Percentiles rank a stretch among this genome's conserved stretches.
Conservation (phyloP, 2,888 invertebrate genomes). For the Conops quadrifasciatus region DNA sequence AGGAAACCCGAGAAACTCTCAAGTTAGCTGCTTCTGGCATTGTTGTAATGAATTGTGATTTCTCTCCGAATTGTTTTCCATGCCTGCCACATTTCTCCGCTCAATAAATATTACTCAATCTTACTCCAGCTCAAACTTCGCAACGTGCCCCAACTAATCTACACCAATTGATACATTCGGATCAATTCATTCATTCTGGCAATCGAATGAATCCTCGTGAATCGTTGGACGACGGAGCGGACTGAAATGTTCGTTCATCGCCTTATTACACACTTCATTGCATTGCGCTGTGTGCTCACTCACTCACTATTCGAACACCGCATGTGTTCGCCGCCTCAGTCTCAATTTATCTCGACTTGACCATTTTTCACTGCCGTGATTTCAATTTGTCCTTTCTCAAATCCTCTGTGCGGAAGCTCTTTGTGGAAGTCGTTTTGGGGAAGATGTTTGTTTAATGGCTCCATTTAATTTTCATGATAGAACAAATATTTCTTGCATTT, state of each 20-base stretch:
- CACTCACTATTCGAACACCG: too few species aligned
- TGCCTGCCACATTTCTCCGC: constrained; percentile 40
- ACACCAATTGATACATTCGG: constrained; percentile 14
- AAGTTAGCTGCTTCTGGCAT: neutral
- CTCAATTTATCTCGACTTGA: constrained; percentile 23
- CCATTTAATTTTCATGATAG: constrained; percentile 51
- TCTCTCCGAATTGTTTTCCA: constrained; percentile 31
- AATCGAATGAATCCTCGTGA: neutral
- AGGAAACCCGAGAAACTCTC: neutral
- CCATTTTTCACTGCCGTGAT: constrained; percentile 49
- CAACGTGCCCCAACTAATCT: neutral
- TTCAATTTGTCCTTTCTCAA: constrained; percentile 51
- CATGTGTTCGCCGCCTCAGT: constrained; percentile 47
- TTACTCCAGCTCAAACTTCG: neutral
- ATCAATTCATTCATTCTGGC: neutral
- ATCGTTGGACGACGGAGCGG: neutral
- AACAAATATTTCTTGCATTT: constrained; percentile 28
- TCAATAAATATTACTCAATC: constrained; percentile 14
- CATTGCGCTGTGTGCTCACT: constrained; percentile 39
- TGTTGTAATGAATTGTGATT: constrained; percentile 26
- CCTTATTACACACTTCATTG: constrained; percentile 57
- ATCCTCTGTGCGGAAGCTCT: constrained; percentile 38
- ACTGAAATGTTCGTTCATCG: neutral
- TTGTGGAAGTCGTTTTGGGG: constrained; percentile 42
- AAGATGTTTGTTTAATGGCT: constrained; percentile 54